Evolutionary conservation across 2,113 vertebrate genomes (phyloP).

Genomic region (Patagioenas fasciata): DNA sequence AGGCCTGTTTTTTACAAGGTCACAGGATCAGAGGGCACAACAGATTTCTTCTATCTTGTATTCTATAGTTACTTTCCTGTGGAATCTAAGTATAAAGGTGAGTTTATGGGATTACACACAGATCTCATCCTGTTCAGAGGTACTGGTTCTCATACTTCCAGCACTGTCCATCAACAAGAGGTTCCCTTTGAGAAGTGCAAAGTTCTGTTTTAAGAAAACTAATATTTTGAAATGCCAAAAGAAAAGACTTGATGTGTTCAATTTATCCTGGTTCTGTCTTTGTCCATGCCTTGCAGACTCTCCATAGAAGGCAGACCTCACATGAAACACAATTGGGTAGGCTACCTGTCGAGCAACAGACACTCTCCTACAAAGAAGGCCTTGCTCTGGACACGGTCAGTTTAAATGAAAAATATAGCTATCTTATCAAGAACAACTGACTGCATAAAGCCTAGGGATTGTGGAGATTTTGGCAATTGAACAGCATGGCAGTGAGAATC

Average conservation of each 20-base stretch:
- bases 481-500: background rate
- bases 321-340: background rate
- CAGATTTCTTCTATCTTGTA: background rate
- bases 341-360: background rate
- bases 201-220: background rate
- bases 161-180: background rate
- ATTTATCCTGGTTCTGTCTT: background rate
- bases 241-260: background rate
- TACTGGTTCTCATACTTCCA: background rate
- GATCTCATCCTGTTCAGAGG: background rate
- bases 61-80: constrained; percentile 35
- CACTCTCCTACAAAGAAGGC: background rate
- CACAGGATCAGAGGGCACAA: constrained; percentile 34
- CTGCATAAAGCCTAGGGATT: background rate
- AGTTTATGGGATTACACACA: background rate
- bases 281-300: background rate
- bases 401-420: background rate
- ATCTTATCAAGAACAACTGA: background rate
- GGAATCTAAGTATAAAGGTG: background rate
- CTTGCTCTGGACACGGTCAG: background rate
- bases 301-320: background rate
- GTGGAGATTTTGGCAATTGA: background rate
- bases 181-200: background rate
- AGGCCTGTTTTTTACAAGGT: constrained; percentile 39
- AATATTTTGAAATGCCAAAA: background rate